phyloP scores from a whole-genome alignment of 2,888 invertebrate species.

The Achlya flavicornis region DNA sequence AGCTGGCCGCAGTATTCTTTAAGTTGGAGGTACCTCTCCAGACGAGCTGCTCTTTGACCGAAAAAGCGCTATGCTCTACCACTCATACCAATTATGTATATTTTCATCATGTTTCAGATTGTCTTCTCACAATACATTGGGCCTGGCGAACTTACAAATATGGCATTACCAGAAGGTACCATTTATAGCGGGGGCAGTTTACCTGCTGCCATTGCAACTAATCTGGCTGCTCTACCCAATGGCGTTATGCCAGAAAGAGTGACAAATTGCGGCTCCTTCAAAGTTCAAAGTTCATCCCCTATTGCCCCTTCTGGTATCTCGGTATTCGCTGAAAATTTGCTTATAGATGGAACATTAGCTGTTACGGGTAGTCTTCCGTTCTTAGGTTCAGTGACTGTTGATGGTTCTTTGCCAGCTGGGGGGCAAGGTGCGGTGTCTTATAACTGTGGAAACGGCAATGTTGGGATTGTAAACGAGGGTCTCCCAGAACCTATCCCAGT shows the following conservation, averaged over 20 bases:
- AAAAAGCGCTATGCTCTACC: too few species aligned
- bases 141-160: background rate
- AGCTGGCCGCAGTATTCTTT: too few species aligned
- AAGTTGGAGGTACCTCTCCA: too few species aligned
- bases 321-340: slow-evolving; percentile 42
- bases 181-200: background rate
- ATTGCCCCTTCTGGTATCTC: slow-evolving; percentile 27
- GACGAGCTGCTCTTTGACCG: too few species aligned
- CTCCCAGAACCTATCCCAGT: slow-evolving; percentile 14
- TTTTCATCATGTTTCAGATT: background rate
- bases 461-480: slow-evolving; percentile 25
- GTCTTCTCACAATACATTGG: background rate
- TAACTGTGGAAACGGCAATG: slow-evolving; percentile 22
- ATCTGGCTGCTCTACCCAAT: background rate
- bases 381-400: slow-evolving; percentile 45
- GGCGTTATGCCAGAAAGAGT: background rate
- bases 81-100: background rate
- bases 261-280: slow-evolving; percentile 20
- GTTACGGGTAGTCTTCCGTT: slow-evolving; percentile 50
- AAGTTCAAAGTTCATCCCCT: slow-evolving; percentile 32
- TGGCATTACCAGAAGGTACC: background rate
- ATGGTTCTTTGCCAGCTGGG: slow-evolving; percentile 41
- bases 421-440: slow-evolving; percentile 41
- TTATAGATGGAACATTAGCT: slow-evolving; percentile 45
- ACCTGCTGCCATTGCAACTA: background rate